phyloP scores from a whole-genome alignment of 2,113 vertebrate species.

The Oncorhynchus keta region DNA sequence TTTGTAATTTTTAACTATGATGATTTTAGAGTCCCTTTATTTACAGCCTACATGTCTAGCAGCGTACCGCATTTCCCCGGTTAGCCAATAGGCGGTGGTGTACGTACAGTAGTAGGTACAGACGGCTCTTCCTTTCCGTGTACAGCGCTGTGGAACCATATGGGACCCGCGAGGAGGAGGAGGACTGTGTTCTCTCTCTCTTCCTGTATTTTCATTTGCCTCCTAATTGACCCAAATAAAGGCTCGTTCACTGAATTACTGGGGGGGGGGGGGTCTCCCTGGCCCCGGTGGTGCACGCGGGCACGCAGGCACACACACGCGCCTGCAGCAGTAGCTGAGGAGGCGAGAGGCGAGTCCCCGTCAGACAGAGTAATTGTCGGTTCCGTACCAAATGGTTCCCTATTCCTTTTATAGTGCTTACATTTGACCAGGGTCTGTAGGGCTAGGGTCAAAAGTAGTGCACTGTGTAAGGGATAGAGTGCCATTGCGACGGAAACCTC shows the following conservation, averaged over 20 bases:
- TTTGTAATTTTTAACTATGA: not conserved
- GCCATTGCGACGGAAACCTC: no score
- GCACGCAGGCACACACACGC: constrained; percentile 19
- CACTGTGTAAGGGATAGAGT: no score
- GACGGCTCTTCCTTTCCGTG: constrained; percentile 1
- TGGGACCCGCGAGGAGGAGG: constrained; percentile 7
- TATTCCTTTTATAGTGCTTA: not conserved
- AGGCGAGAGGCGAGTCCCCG: constrained; percentile 21
- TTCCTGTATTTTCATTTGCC: constrained; percentile 74
- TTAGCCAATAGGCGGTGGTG: constrained; percentile 41
- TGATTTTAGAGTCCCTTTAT: not conserved
- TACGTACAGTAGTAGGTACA: constrained; percentile 17
- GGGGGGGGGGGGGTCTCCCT: constrained; percentile 45
- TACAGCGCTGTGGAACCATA: not conserved
- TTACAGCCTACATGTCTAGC: not conserved
- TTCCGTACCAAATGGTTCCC: no score
- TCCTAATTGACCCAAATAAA: constrained; percentile 87
- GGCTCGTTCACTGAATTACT: constrained; percentile 55
- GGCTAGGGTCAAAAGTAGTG: no score
- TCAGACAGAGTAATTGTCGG: constrained; percentile 41
- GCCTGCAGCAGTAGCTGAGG: not conserved
- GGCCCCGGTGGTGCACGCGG: constrained; percentile 49
- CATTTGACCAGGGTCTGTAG: no score
- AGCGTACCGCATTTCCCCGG: constrained; percentile 18
- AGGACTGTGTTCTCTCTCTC: constrained; percentile 35